phyloP scores from a whole-genome alignment of 2,797 vertebrate genomes.

The Propithecus perrieri region DNA sequence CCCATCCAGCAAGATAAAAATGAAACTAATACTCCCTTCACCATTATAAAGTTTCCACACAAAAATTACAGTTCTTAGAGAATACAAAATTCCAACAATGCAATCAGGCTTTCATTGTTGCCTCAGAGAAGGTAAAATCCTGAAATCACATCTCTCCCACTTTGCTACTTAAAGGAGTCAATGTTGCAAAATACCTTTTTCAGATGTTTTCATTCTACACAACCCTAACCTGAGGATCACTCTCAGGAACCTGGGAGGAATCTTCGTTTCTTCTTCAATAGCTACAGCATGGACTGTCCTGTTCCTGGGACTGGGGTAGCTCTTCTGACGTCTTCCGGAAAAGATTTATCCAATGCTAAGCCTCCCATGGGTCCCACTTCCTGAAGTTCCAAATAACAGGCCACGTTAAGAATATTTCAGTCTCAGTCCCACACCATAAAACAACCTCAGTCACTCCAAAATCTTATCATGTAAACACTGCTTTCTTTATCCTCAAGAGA shows the following conservation, averaged over 20 bases:
- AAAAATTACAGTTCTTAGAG: neutral
- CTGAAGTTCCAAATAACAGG: neutral
- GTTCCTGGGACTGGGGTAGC: neutral
- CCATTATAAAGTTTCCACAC: neutral
- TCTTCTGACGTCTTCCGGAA: neutral
- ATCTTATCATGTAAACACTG: neutral
- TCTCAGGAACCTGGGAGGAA: neutral
- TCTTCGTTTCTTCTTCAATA: neutral
- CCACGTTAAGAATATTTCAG: neutral
- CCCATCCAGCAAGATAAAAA: neutral
- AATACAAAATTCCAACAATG: neutral
- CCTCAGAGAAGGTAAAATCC: neutral
- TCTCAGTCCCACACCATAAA: neutral
- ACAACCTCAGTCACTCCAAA: neutral
- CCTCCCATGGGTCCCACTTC: neutral
- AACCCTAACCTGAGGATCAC: neutral
- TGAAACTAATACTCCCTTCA: neutral
- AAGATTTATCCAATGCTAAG: neutral
- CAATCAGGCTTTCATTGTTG: neutral
- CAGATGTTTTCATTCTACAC: neutral
- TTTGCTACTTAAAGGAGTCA: neutral
- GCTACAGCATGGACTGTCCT: neutral
- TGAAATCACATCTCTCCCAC: neutral
- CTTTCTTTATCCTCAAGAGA: neutral
- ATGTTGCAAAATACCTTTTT: neutral